Conservation (phyloP, 2,888 invertebrate species). For the Zaprionus lineosus region DNA sequence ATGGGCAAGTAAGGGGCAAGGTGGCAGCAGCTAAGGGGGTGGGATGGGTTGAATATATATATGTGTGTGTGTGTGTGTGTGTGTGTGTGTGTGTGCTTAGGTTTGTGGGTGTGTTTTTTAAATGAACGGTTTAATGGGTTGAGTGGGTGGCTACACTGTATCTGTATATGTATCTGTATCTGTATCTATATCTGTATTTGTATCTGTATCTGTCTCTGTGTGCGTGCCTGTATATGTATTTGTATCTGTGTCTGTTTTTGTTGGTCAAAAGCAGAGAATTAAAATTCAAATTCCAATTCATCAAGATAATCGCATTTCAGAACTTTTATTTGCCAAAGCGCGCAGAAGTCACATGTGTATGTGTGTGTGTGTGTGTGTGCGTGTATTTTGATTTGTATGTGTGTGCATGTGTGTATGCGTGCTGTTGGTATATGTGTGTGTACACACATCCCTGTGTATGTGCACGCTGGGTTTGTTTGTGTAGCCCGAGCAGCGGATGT, state of each 20-base stretch:
- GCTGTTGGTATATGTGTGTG: slow-evolving; percentile 10
- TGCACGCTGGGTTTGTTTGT: slow-evolving; percentile 48
- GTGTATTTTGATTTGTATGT: no score
- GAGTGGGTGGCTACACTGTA: slow-evolving; percentile 18
- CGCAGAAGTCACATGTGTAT: slow-evolving; percentile 44
- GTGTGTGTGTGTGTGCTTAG: not conserved
- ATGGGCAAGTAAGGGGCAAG: no score
- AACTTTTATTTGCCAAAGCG: slow-evolving; percentile 77
- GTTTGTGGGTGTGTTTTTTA: not conserved
- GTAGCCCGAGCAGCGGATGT: slow-evolving; percentile 65
- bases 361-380: slow-evolving; percentile 5
- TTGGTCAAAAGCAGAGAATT: slow-evolving; percentile 74
- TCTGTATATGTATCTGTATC: not conserved
- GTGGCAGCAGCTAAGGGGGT: no score
- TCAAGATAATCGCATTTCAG: slow-evolving; percentile 81
- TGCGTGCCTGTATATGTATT: no score
- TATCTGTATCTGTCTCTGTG: slow-evolving; percentile 1
- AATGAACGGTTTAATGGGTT: not conserved
- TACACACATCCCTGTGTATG: slow-evolving; percentile 24
- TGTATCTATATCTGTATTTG: slow-evolving; percentile 2
- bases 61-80: slow-evolving; percentile 14
- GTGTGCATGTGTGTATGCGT: slow-evolving; percentile 8
- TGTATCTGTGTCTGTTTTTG: slow-evolving; percentile 30
- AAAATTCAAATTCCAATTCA: slow-evolving; percentile 81
- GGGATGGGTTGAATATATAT: no score